Base-by-base conservation (phyloP, 2,797 vertebrate species). In the Aulostomus chinensis region DNA sequence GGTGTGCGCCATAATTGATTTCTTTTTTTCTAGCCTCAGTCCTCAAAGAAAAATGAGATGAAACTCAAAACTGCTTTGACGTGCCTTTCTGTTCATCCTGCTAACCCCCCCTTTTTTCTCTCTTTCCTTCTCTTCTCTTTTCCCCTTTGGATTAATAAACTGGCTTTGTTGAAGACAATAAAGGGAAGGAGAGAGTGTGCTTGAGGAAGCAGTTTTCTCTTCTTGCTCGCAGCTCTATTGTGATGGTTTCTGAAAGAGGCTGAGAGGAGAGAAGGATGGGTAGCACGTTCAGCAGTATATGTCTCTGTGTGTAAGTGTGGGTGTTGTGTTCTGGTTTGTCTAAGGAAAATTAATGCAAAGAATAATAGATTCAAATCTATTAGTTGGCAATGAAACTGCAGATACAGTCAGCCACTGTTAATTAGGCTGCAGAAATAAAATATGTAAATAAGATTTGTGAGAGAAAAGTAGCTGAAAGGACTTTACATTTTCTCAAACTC, bases 1-100 rank as follows among this genome's bases (percentile, higher is more conserved):
- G 96, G 96, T 98, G 93, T 93, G 91, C 89, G 90, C 93, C 89
- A 92, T 97, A 98, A 98, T 98, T 98, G 95, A 98, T 98, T 98
- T 96, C 86, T 87, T 88, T 91, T 94, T 91, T 91, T 87, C 56
- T 68, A 49, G 61, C 66, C 63, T 74, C 78, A 87, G 91, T 93
- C 92, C 93, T 92, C 88, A 92, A 91, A 86, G 86, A 78, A 84
- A 87, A 88, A 82, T 76, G 81, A 86, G 87, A 88, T 84, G 86
- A 88, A 89, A 88, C 80, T 89, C 81, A 86, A 64, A 86, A 86
- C 86, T 87, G 90, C 91, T 92, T 89, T 88, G 88, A 89, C 88
- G 86, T 84, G 78, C 72, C 83, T 90, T 89, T 76, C 85, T 78
- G 70, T 75, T 82, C 79, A 22, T 66, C 55, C 61, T 46, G 33